Evolutionary conservation across 1,140 invertebrate genomes (phyloP), one percentile per base, ranked within the genome.

Genomic region (Caenorhabditis remanei): DNA sequence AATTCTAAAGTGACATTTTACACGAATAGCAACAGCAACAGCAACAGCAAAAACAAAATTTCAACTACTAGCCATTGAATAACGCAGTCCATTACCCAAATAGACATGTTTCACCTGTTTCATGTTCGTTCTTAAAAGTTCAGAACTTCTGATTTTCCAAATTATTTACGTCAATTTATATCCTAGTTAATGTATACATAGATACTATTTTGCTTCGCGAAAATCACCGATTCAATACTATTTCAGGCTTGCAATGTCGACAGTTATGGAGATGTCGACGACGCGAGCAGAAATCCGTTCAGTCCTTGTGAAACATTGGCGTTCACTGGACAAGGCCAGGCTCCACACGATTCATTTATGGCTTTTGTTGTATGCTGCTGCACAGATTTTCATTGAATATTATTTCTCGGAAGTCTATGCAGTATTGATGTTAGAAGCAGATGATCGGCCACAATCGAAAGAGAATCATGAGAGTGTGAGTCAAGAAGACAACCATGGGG

Each of bases 321-420:
- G 87, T 19, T 84, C 87, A 43, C 83, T 92, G 21, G 91, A 92
- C 83, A 87, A 91, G 32, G 91, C 91, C 7, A 79, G 91, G n/a
- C 87, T 92, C 16, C 92, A 92, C 67, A 93, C 91, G 19, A 92
- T 92, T 85, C 91, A 92, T 63, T 79, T 92, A 9, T 93, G 92
- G 92, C 88, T 93, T 48, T 90, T 93, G 41, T 71, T 93, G 11
- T 92, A 92, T 67, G 58, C 91, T 4, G 84, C 90, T 14, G 92
- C 91, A 24, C 90, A 93, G 56, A 89, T 92, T 21, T 93, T 92
- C 83, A 82, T 92, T 9, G 92, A 91, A 53, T 90, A 92, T 58
- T 92, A 92, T 83, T 86, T 92, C 14, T 56, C 87, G 32, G 84
- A 89, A 56, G 84, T 89, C 61, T 88, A 89, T 46, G 41, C 71